A percentile compares a stretch with the other conserved stretches of the same genome.
Conservation (phyloP, 2,113 vertebrate genomes). For the Ptilorrhoa leucosticta region DNA sequence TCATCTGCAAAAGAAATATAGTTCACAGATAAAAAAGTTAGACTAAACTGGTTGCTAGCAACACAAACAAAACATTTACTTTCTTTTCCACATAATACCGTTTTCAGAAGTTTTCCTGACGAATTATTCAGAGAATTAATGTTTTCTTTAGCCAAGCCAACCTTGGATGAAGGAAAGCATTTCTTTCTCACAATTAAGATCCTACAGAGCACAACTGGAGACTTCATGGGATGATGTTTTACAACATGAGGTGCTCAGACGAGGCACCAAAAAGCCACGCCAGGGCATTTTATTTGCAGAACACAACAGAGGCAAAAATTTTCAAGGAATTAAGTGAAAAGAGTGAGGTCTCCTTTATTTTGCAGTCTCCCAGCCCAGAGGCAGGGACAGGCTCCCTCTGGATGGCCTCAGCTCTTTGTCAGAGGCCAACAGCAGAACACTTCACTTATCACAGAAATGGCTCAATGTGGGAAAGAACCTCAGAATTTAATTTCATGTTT, state of each 20-base stretch:
- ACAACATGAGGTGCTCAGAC: neutral
- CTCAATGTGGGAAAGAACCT: neutral
- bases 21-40: neutral
- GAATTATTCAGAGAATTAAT: neutral
- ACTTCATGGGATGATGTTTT: neutral
- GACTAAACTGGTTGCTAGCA: constrained; percentile 39
- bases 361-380: neutral
- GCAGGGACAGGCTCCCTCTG: neutral
- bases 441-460: neutral
- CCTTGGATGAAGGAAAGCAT: neutral
- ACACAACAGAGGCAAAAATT: neutral
- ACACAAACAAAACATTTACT: constrained; percentile 45
- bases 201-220: neutral
- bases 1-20: neutral
- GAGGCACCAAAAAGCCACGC: neutral
- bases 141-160: neutral
- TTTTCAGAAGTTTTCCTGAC: neutral
- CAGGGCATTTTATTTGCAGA: neutral
- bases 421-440: neutral
- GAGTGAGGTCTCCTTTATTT: neutral
- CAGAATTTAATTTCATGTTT: neutral
- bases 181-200: neutral
- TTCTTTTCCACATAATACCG: neutral
- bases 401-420: neutral
- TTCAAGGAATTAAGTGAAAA: neutral